Base-by-base conservation (phyloP, 2,888 invertebrate species). In the Heliconius ismenius region DNA sequence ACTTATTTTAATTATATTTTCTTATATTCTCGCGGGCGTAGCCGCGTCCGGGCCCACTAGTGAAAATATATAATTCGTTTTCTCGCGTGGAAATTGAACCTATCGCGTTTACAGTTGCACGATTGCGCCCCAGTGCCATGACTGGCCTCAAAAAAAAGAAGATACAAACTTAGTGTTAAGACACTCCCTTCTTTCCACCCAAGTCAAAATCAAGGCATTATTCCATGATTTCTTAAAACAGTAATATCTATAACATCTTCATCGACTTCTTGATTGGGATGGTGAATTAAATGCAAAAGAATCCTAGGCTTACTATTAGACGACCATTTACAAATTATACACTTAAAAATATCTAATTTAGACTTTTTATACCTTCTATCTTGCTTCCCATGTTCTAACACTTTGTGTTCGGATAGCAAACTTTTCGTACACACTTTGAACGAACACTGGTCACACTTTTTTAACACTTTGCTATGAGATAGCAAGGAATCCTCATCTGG, bases 261-360 rank as follows among this genome's bases (percentile, higher is more conserved):
- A 26, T 88, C 85, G 0, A 91, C 86, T 0, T 43, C 63, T 58
- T 92, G 92, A 1, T 85, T 83, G 0, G 93, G 93, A 76, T 93
- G 93, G 24, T 93, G 93, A 1, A 93, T 90, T n/a, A 92, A 76
- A 83, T 93, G 93, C 58, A 93, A 70, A 6, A 92, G 77, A 0
- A 91, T 88, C 60, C 86, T 85, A 0, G 87, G 83, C 3, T 84
- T 85, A 0, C 79, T 82, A 3, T 80, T 85, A 0, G 88, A 88
- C 0, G 80, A 79, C 92, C 92, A 93, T 0, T 81, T 76, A 26
- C 93, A 93, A 0, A 87, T 65, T 0, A 79, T 80, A 36, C 92
- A 93, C 0, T 81, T 78, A 26, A 90, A 92, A 21, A 80, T 58
- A 0, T 77, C 80, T 24, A 78, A 82, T 2, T 81, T 82, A 0